Percentiles rank a stretch among this genome's conserved stretches.
Evolutionary conservation across 1,140 invertebrate genomes (phyloP).

Genomic region (Habropoda laboriosa): DNA sequence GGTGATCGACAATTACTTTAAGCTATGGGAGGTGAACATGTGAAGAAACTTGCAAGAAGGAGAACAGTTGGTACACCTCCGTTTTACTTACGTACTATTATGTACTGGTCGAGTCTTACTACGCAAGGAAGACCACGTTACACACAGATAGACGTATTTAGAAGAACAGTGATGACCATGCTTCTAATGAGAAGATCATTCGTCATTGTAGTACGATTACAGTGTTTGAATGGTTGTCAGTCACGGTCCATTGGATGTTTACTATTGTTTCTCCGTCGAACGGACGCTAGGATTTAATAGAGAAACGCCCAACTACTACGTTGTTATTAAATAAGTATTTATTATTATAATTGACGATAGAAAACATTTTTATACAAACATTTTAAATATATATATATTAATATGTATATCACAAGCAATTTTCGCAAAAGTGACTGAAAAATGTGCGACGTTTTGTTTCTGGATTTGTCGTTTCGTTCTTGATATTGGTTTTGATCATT

Average conservation of each 20-base stretch:
- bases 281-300: constrained; percentile 29
- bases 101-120: not conserved
- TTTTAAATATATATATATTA: constrained; percentile 64
- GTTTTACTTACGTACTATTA: not conserved
- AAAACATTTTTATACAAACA: constrained; percentile 74
- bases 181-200: not conserved
- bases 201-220: not conserved
- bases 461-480: not conserved
- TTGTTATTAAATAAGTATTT: constrained; percentile 80
- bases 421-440: constrained; percentile 61
- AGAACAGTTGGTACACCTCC: not conserved
- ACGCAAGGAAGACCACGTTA: not conserved
- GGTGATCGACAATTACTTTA: constrained; percentile 93
- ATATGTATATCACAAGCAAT: constrained; percentile 64
- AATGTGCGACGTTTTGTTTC: constrained; percentile 22
- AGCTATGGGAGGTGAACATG: constrained; percentile 94
- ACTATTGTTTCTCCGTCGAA: constrained; percentile 47
- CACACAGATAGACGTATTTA: not conserved
- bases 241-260: constrained; percentile 26
- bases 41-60: constrained; percentile 74
- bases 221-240: not conserved
- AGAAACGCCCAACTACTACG: constrained; percentile 55
- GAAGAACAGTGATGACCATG: not conserved
- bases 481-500: constrained; percentile 2
- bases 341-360: constrained; percentile 78